Conservation (phyloP, 2,113 vertebrate species). For the Sinocyclocheilus grahami region DNA sequence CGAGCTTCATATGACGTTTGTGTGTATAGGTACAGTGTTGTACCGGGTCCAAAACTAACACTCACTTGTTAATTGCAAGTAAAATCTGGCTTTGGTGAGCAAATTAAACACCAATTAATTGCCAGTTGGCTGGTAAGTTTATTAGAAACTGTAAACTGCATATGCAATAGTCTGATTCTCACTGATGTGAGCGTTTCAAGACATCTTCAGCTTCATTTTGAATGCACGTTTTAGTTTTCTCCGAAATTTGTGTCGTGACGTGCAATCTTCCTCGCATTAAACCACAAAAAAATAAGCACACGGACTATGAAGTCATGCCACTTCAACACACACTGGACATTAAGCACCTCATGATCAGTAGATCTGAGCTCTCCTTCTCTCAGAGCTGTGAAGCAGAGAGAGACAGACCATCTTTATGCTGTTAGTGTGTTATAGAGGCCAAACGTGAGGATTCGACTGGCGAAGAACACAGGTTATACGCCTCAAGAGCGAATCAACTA, state of each 20-base stretch:
- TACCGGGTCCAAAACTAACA: too few species aligned
- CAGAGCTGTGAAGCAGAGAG: too few species aligned
- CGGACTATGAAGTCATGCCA: background rate
- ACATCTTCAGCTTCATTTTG: too few species aligned
- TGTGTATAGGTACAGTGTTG: too few species aligned
- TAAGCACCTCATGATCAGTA: too few species aligned
- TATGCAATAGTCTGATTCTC: background rate
- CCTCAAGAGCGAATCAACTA: background rate
- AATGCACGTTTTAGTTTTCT: background rate
- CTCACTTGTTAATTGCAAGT: too few species aligned
- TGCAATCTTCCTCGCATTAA: background rate
- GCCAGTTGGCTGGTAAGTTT: background rate
- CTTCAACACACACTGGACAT: background rate
- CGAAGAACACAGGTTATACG: background rate
- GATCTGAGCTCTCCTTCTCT: too few species aligned
- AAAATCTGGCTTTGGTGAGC: conserved; percentile 2
- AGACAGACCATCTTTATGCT: background rate
- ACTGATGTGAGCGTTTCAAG: too few species aligned
- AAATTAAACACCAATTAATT: background rate
- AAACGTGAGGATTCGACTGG: too few species aligned
- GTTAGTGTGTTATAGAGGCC: background rate
- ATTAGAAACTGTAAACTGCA: background rate
- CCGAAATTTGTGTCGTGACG: background rate
- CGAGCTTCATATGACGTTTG: too few species aligned
- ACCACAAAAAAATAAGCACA: too few species aligned